phyloP scores from a whole-genome alignment of 1,140 invertebrate species.

The Tetranychus urticae region DNA sequence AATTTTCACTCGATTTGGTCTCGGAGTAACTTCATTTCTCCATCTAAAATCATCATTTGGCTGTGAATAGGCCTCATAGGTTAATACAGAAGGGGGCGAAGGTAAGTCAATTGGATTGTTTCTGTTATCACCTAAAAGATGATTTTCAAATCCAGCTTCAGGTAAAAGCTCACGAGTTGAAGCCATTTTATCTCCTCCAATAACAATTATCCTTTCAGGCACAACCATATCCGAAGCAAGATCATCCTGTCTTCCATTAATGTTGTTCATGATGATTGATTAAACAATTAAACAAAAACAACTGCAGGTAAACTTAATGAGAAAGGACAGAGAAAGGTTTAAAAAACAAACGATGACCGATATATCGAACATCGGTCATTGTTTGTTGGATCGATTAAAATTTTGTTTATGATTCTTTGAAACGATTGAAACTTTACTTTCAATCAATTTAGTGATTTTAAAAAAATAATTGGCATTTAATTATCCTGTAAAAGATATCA shows the following conservation, averaged over 20 bases:
- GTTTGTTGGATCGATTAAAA: too few species aligned
- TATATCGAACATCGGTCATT: too few species aligned
- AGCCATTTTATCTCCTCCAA: slow-evolving; percentile 25
- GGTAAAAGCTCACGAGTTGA: slow-evolving; percentile 48
- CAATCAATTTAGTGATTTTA: too few species aligned
- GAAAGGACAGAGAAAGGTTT: too few species aligned
- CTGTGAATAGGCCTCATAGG: neutral
- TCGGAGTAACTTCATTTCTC: slow-evolving; percentile 9
- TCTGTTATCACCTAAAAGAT: neutral
- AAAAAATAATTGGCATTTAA: too few species aligned
- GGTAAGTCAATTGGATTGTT: neutral
- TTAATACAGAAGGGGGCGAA: neutral
- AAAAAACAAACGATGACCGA: too few species aligned
- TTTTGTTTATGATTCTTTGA: too few species aligned
- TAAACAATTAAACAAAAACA: too few species aligned
- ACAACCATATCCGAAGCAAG: slow-evolving; percentile 44
- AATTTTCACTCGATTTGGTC: neutral
- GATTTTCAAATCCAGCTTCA: slow-evolving; percentile 46
- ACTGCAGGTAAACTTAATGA: too few species aligned
- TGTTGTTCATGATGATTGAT: neutral
- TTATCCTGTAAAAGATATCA: too few species aligned
- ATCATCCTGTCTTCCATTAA: neutral
- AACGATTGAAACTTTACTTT: too few species aligned
- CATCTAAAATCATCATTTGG: slow-evolving; percentile 22
- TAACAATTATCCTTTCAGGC: slow-evolving; percentile 63